Percentiles rank a stretch among this genome's conserved stretches.
Evolutionary conservation across 2,113 vertebrate genomes (phyloP).

Genomic region (Oophaga pumilio): DNA sequence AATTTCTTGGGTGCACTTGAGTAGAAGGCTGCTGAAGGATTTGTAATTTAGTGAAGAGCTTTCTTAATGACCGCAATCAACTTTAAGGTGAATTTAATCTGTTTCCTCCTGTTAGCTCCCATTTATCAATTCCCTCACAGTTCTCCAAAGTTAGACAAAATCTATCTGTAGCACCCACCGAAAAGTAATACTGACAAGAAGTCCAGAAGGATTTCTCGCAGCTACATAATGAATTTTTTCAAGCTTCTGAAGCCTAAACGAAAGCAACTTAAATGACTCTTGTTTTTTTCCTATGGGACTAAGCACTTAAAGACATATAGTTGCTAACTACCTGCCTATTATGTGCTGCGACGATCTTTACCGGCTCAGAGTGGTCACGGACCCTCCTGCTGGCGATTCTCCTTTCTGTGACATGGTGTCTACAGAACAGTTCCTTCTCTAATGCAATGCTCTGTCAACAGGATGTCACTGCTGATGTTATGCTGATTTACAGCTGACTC

Average conservation of each 20-base stretch:
- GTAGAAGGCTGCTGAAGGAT: conserved; percentile 10
- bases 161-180: background rate
- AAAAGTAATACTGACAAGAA: background rate
- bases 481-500: no score
- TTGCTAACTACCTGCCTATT: no score
- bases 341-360: no score
- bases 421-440: background rate
- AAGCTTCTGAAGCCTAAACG: background rate
- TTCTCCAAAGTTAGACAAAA: background rate
- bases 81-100: conserved; percentile 29
- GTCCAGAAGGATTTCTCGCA: no score
- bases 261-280: background rate
- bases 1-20: conserved; percentile 19
- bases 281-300: no score
- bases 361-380: no score
- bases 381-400: no score
- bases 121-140: background rate
- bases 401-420: no score
- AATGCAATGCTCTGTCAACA: no score
- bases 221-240: background rate
- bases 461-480: no score
- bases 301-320: no score
- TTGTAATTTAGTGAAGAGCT: conserved; percentile 35
- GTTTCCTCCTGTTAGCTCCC: background rate
- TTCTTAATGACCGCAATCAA: conserved; percentile 34